These are phyloP conservation scores for Meta bourneti DNA, from an alignment of 2,888 invertebrate species.

Conservation along the genomic window DNA sequence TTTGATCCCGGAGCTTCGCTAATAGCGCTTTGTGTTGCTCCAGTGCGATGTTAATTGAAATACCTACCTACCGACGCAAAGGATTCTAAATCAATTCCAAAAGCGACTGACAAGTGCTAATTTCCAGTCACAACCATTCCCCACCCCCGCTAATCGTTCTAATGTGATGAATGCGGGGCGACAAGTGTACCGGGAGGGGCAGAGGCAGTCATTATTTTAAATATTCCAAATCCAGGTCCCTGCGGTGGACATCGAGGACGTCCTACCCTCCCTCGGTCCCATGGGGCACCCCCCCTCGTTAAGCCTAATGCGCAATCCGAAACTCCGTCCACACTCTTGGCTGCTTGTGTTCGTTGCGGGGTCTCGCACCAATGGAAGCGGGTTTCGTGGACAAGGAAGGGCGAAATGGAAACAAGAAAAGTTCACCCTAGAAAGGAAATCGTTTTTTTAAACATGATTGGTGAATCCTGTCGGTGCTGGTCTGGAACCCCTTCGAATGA, in stretches of 20 bases:
- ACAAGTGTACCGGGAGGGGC: too few species aligned
- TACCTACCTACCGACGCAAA: too few species aligned
- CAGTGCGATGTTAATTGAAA: too few species aligned
- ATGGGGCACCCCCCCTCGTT: conserved; percentile 40
- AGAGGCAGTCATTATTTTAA: conserved; percentile 26
- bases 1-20: too few species aligned
- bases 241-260: neutral
- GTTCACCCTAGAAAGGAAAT: neutral
- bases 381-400: too few species aligned
- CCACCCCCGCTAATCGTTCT: neutral
- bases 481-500: too few species aligned
- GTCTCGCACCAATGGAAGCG: too few species aligned
- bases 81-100: too few species aligned
- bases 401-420: neutral
- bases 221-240: conserved; percentile 12
- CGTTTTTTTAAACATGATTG: neutral
- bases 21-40: too few species aligned
- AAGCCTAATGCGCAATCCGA: conserved; percentile 62
- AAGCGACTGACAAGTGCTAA: too few species aligned
- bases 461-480: neutral
- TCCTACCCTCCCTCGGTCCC: conserved; percentile 3
- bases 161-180: neutral
- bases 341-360: neutral
- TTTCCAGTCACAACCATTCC: neutral
- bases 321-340: conserved; percentile 63